Evolutionary conservation across 2,113 vertebrate species (phyloP).

Genomic region (Hypanus sabinus): DNA sequence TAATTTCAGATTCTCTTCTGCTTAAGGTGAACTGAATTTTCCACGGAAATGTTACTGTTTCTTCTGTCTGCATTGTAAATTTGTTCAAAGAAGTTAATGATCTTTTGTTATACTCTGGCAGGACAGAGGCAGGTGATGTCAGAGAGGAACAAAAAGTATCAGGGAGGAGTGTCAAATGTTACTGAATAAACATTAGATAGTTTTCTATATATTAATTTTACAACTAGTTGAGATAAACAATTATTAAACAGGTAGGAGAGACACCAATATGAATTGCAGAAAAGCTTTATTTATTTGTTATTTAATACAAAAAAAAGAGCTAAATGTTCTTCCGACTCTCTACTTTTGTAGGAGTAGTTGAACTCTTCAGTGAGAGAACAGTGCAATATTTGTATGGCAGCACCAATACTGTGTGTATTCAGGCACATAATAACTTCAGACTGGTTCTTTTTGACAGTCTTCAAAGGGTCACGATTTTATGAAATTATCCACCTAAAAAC

Average conservation of each 20-base stretch:
- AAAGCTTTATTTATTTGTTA: background rate
- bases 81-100: slow-evolving; percentile 1
- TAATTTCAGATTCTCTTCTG: slow-evolving; percentile 87
- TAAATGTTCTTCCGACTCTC: too few relatives aligned
- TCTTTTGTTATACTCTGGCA: background rate
- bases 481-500: background rate
- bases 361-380: background rate
- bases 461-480: background rate
- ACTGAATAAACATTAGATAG: background rate
- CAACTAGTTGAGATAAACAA: background rate
- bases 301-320: background rate
- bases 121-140: background rate
- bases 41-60: background rate
- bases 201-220: background rate
- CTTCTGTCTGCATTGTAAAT: background rate
- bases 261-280: too few relatives aligned
- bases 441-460: background rate
- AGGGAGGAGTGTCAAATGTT: background rate
- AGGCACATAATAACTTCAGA: background rate
- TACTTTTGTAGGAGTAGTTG: background rate
- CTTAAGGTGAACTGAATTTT: background rate
- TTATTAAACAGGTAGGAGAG: too few relatives aligned
- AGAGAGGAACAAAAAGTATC: background rate
- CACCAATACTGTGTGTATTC: background rate
- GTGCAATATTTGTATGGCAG: background rate